Evolutionary conservation across 1,140 invertebrate genomes (phyloP), one percentile per base, ranked within the genome.

Genomic region (Meloidogyne floridensis): DNA sequence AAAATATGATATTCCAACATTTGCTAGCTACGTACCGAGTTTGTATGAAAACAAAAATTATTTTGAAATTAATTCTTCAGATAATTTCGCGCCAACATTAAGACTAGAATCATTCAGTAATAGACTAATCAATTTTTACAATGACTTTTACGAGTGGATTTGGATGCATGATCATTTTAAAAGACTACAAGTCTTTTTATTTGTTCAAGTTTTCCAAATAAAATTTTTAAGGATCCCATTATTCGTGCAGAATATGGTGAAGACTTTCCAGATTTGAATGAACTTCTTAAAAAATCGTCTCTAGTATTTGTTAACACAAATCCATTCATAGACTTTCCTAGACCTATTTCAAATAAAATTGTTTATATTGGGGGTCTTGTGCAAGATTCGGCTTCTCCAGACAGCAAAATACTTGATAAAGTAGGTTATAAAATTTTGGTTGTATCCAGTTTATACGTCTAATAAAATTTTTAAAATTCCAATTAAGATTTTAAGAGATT

Each of bases 321-420:
- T 69, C 77, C 32, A 10, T 82, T 82, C 11, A 84, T 82, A 15
- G 81, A 82, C 20, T 8, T 82, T 1, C 77, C 81, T 13, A 42
- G 70, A 11, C 81, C 80, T 53, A 82, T 82, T 32, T 82, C 81
- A 15, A 81, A 82, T 72, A 82, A 82, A 82, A 51, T 82, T 43
- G 76, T 82, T 53, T n/a, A 82, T 53, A 71, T 82, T 53, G 81
- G 81, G 2, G 81, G 81, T 56, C 9, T 82, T 15, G 81, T 82
- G 2, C 43, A 82, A 75, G 74, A 81, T 18, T 56, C 54, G 5
- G 8, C 74, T 47, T 18, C 74, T 75, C 32, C 74, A 75, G 32
- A n/a, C n/a, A 78, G 54, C 9, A 78, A 78, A 75, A 8, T n/a
- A 9, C 51, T 73, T 5, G 51, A 18, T 18, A 54, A 18, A 32